A percentile compares a stretch with the other conserved stretches of the same genome.
phyloP scores from a whole-genome alignment of 2,888 invertebrate genomes.

The Monoplex corrugatus region DNA sequence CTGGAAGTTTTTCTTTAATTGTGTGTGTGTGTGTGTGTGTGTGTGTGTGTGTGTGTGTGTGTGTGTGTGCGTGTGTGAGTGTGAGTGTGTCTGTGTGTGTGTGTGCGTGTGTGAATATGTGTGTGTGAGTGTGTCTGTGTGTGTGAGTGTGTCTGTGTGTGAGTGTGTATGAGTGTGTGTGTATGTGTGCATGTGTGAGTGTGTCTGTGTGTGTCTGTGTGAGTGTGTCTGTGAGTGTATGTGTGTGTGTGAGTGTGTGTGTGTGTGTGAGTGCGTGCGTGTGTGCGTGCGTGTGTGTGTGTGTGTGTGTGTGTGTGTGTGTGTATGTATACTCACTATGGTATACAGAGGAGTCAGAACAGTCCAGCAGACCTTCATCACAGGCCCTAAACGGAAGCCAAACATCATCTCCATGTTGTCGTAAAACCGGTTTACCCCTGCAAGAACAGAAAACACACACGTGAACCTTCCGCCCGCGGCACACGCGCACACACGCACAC shows the following conservation, averaged over 20 bases:
- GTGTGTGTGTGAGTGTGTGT: background rate
- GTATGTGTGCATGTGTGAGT: background rate
- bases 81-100: background rate
- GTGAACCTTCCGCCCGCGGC: background rate
- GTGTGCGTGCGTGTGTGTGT: background rate
- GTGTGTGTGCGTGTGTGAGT: background rate
- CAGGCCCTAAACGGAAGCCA: conserved; percentile 84
- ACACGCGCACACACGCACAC: conserved; percentile 7
- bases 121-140: background rate
- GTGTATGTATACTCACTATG: conserved; percentile 62
- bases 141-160: background rate
- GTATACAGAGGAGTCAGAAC: conserved; percentile 72
- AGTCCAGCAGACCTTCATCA: conserved; percentile 70
- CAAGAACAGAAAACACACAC: conserved; percentile 32
- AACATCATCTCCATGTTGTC: conserved; percentile 91
- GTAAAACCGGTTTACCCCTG: conserved; percentile 87
- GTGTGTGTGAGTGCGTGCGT: background rate
- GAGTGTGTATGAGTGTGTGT: background rate
- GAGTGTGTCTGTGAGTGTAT: background rate
- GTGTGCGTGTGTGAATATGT: background rate
- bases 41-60: background rate
- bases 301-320: background rate
- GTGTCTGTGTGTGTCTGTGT: background rate
- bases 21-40: background rate
- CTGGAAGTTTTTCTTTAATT: too few relatives aligned